A percentile compares a stretch with the other conserved stretches of the same genome.
Conservation (phyloP, 2,888 invertebrate species). For the Taenaris catops region DNA sequence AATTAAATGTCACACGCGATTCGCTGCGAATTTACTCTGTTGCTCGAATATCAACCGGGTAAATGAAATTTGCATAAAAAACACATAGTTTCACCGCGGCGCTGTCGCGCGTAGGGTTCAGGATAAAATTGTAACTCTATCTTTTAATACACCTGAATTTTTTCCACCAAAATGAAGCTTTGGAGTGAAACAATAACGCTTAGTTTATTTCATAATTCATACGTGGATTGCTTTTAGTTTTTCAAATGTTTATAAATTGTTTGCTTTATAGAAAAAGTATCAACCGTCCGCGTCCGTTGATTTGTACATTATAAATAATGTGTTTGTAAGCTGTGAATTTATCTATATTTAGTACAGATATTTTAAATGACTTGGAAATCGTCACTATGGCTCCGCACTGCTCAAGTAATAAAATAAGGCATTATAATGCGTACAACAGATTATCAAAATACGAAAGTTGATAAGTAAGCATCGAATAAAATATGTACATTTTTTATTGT, state of each 20-base stretch:
- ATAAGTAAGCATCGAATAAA: too few species aligned
- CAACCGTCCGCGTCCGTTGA: too few species aligned
- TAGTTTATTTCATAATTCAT: slow-evolving; percentile 20
- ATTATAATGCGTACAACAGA: too few species aligned
- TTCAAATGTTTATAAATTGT: slow-evolving; percentile 12
- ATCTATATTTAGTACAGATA: too few species aligned
- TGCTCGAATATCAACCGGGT: slow-evolving; percentile 58
- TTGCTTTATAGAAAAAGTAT: too few species aligned
- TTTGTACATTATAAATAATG: too few species aligned
- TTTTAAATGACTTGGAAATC: too few species aligned
- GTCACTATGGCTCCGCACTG: too few species aligned
- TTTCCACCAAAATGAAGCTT: slow-evolving; percentile 19
- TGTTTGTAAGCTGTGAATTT: too few species aligned
- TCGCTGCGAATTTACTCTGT: slow-evolving; percentile 65
- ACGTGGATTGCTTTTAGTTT: slow-evolving; percentile 12
- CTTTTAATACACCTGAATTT: slow-evolving; percentile 25
- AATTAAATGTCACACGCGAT: slow-evolving; percentile 70
- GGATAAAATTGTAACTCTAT: slow-evolving; percentile 20
- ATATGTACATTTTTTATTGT: too few species aligned
- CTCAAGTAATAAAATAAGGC: too few species aligned
- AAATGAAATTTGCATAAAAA: slow-evolving; percentile 73
- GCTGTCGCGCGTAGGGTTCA: slow-evolving; percentile 28
- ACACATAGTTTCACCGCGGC: slow-evolving; percentile 39
- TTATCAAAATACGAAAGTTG: too few species aligned
- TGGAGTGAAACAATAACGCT: slow-evolving; percentile 21